Evolutionary conservation across 2,888 invertebrate species (phyloP), one percentile per base, ranked within the genome.

Genomic region (Pemphredon lugubris): DNA sequence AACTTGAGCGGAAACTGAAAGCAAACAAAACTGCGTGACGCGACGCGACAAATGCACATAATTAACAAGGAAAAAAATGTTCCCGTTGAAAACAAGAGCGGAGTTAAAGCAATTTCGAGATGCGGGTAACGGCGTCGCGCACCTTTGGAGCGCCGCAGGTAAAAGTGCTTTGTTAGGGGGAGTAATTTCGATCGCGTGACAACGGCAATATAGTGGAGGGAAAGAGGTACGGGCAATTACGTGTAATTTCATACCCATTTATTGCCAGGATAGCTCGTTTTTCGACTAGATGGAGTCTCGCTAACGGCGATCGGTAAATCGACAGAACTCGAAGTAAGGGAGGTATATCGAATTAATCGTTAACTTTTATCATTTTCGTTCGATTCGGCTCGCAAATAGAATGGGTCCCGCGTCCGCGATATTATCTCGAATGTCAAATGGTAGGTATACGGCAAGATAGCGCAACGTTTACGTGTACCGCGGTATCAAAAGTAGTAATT

Each of bases 151-250:
- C 77, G 68, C 63, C 75, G 64, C 71, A 69, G 65, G 76, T 75
- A 80, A 81, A 77, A 79, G 77, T 77, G 69, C 71, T 77, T 79
- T 79, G 79, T 77, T 75, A 77, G 72, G 55, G 74, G 75, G 82
- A 81, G 79, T 81, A 85, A 85, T 84, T 81, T 77, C 79, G 84
- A 86, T 88, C 84, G 88, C 88, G 88, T 88, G 88, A 88, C 87
- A 85, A 71, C 80, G 76, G 81, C 57, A 64, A 76, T 83, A 82
- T 82, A 65, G 65, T 14, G 30, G 32, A 14, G 37, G 47, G 63
- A 18, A 42, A 34, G 65, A 50, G 71, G 66, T 51, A 72, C 73
- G 57, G 57, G 73, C 79, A 82, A 83, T 83, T 83, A 81, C 74
- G 70, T 74, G 83, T 83, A 83, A 83, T 83, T 83, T 77, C 78